Conservation (phyloP, 2,797 vertebrate species). For the Rhinichthys osculus region DNA sequence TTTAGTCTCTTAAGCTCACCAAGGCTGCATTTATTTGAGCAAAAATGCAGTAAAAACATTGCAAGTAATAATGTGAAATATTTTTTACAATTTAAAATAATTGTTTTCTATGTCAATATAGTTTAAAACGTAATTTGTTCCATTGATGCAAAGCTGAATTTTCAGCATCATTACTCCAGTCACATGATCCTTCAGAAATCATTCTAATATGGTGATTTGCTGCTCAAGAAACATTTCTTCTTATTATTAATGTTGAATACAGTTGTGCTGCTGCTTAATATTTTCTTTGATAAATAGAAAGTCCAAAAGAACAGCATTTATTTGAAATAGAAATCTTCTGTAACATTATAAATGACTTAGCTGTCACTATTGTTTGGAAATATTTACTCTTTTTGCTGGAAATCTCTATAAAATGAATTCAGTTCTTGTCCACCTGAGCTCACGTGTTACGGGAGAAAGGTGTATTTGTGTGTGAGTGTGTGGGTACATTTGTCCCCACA, state of each 20-base stretch:
- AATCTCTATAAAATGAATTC: not conserved
- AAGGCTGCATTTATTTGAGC: not conserved
- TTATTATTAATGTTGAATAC: not conserved
- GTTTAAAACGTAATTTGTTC: not conserved
- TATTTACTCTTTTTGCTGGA: not conserved
- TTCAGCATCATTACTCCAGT: not conserved
- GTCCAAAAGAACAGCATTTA: not conserved
- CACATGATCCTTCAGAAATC: not conserved
- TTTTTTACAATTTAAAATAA: not conserved
- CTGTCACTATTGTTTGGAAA: not conserved
- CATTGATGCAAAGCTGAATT: not conserved
- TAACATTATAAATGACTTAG: not conserved
- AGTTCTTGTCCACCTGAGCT: not conserved
- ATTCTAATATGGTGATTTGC: not conserved
- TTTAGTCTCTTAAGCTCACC: not conserved
- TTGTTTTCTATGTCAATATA: not conserved
- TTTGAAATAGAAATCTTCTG: not conserved
- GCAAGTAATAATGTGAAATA: not conserved
- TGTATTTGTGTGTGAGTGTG: constrained; percentile 5
- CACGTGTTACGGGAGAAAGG: constrained; percentile 47
- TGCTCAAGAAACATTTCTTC: not conserved
- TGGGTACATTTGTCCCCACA: constrained; percentile 5
- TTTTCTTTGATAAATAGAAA: not conserved
- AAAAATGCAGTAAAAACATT: not conserved
- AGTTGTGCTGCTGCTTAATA: not conserved